Evolutionary conservation across 2,888 invertebrate genomes (phyloP), one percentile per base, ranked within the genome.

Genomic region (Poecilobothrus nobilitatus): DNA sequence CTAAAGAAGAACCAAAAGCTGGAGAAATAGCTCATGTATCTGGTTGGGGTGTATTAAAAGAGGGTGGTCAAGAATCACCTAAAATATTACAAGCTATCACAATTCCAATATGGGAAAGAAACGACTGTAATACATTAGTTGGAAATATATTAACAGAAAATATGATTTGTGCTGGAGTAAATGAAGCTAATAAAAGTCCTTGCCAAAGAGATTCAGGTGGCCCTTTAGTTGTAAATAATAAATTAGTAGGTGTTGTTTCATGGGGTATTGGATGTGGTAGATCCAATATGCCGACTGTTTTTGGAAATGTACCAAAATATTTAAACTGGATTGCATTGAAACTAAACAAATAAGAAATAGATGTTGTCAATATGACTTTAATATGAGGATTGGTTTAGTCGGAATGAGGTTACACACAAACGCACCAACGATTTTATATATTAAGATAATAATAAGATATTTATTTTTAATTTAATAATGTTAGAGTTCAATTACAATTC

Each of bases 1-100:
- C 66, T 4, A 77, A 73, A 18, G 65, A 63, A 44, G 20, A 41
- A 61, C 12, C 68, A 10, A 53, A 34, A 44, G 62, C 62, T 18
- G 65, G 65, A n/a, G 8, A 37, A 37, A 18, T 33, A 9, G 34
- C 34, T 20, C 18, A 18, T 34, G 37, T 65, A 5, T 37, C 34
- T 6, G 65, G 65, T 1, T 65, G 65, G 65, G 65, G 65, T n/a
- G n/a, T 20, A 34, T 9, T 65, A 37, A 9, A 34, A 37, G 33
- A 37, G 18, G 65, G 37, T 37, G 65, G 34, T 6, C 7, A n/a
- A 33, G 15, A 9, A 37, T n/a, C 65, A n/a, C 34, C 33, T n/a
- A 22, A 8, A 33, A 37, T 33, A 33, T 34, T 65, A 20, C 34
- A 65, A 65, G 33, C n/a, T 20, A 37, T 64, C 1, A 9, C n/a